Conservation (phyloP, 2,113 vertebrate species). For the Syngnathus typhle region DNA sequence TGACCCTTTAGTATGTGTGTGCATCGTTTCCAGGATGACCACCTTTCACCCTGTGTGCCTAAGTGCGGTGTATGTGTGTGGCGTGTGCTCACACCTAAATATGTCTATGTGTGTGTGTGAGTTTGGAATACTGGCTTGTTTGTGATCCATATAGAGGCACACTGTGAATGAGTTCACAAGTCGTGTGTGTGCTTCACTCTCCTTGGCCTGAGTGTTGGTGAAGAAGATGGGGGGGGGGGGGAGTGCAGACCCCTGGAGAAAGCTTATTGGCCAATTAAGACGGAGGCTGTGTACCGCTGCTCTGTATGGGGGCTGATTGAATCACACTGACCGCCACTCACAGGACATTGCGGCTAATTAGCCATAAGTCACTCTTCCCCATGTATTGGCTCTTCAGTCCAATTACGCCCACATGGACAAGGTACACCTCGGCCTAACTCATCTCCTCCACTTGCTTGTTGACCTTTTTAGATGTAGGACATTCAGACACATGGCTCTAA, state of each 20-base stretch:
- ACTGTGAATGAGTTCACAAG: constrained; percentile 34
- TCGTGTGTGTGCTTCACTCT: constrained; percentile 25
- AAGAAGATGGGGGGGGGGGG: constrained; percentile 11
- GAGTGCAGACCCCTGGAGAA: constrained; percentile 51
- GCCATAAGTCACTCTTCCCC: constrained; percentile 68
- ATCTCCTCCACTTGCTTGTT: constrained; percentile 66
- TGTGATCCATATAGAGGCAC: constrained; percentile 30
- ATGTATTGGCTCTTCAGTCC: constrained; percentile 65
- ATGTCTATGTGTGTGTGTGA: background rate
- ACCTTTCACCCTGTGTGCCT: constrained; percentile 4
- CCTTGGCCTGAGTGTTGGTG: constrained; percentile 1
- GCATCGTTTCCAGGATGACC: background rate
- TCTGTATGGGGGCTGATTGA: constrained; percentile 71
- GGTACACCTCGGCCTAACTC: constrained; percentile 52
- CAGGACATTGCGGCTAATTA: constrained; percentile 77
- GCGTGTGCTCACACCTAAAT: background rate
- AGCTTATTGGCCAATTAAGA: constrained; percentile 74
- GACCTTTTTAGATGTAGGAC: constrained; percentile 66
- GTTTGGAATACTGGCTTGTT: constrained; percentile 23
- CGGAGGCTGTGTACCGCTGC: constrained; percentile 62
- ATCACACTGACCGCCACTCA: constrained; percentile 65
- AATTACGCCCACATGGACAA: constrained; percentile 67
- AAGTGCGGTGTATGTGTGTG: background rate
- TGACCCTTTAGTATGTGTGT: background rate
- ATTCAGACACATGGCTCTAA: constrained; percentile 41